Percentiles rank a stretch among this genome's conserved stretches.
Conservation (phyloP, 2,797 vertebrate genomes). For the Rhinella marina region DNA sequence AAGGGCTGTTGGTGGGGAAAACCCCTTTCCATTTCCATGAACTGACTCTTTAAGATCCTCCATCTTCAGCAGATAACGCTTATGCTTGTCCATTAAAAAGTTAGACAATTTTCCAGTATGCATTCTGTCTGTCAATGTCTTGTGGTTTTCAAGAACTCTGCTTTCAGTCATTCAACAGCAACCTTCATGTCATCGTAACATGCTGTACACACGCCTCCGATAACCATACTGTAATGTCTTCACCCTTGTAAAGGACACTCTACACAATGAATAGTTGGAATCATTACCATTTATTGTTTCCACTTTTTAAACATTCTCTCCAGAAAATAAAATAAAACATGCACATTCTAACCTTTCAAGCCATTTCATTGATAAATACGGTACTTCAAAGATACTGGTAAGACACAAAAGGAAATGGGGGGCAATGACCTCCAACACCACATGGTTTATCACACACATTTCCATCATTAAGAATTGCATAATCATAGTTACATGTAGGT, state of each 20-base stretch:
- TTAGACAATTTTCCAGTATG: too few species aligned
- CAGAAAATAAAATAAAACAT: conserved; percentile 46
- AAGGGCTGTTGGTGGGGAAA: too few species aligned
- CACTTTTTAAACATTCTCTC: conserved; percentile 28
- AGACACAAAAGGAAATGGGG: conserved; percentile 4
- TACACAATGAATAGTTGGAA: neutral
- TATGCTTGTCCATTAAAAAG: too few species aligned
- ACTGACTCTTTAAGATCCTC: too few species aligned
- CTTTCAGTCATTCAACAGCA: neutral
- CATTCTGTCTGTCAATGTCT: too few species aligned
- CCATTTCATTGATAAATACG: conserved; percentile 44
- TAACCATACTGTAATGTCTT: neutral
- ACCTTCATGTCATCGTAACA: neutral
- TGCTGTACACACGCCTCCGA: neutral
- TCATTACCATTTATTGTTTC: conserved; percentile 38
- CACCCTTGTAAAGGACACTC: neutral
- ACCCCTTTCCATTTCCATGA: too few species aligned
- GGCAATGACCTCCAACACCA: conserved; percentile 1
- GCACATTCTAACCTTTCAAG: conserved; percentile 45
- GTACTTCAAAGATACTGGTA: conserved; percentile 10
- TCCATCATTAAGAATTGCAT: neutral
- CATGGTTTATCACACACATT: neutral
- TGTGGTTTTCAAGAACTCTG: too few species aligned
- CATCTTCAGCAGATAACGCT: too few species aligned
- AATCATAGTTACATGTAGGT: neutral